phyloP scores from a whole-genome alignment of 1,140 invertebrate genomes.

The Myzus persicae region DNA sequence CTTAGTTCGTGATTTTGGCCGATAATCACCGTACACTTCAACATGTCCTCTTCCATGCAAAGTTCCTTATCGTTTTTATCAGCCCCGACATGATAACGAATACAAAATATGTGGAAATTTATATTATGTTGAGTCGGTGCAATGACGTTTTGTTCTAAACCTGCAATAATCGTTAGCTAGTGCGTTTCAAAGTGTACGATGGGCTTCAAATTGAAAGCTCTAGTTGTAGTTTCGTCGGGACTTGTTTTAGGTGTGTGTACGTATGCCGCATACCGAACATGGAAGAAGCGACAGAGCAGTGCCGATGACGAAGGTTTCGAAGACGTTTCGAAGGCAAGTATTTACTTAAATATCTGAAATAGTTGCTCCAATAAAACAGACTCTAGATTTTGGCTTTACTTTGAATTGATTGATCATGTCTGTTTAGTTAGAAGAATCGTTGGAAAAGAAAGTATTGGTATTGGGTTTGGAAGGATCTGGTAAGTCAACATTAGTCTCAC shows the following conservation, averaged over 20 bases:
- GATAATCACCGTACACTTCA: not conserved
- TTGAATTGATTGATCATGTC: not conserved
- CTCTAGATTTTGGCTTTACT: not conserved
- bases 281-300: slow-evolving; percentile 65
- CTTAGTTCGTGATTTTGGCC: no score
- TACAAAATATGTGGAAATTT: slow-evolving; percentile 33
- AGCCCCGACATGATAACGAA: not conserved
- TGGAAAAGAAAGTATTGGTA: slow-evolving; percentile 65
- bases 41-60: slow-evolving; percentile 45
- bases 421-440: slow-evolving; percentile 64
- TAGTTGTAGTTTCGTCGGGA: slow-evolving; percentile 57
- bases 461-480: slow-evolving; percentile 66
- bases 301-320: slow-evolving; percentile 67
- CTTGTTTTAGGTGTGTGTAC: slow-evolving; percentile 64
- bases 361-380: not conserved
- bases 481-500: slow-evolving; percentile 66
- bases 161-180: not conserved
- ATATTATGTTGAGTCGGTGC: slow-evolving; percentile 26
- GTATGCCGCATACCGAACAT: slow-evolving; percentile 65
- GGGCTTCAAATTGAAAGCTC: slow-evolving; percentile 56
- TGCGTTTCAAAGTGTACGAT: slow-evolving; percentile 1
- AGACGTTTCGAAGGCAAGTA: slow-evolving; percentile 65
- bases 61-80: slow-evolving; percentile 46
- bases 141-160: slow-evolving; percentile 44
- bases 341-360: not conserved